phyloP scores from a whole-genome alignment of 1,140 invertebrate species.

The Caenorhabditis latens region DNA sequence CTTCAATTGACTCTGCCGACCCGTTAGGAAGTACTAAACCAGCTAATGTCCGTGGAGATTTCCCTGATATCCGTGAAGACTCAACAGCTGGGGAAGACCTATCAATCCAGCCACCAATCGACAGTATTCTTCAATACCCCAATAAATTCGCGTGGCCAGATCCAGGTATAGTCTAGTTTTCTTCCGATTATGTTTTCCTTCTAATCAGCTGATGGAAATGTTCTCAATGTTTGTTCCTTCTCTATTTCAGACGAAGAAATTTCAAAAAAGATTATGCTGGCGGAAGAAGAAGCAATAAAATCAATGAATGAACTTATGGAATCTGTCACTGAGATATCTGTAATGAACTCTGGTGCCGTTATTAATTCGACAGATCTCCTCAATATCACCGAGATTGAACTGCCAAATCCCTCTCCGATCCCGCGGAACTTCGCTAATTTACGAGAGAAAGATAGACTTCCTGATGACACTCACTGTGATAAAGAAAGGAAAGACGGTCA shows the following conservation, averaged over 20 bases:
- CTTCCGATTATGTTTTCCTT: background rate
- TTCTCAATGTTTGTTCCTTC: background rate
- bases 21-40: conserved; percentile 23
- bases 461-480: conserved; percentile 38
- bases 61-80: conserved; percentile 30
- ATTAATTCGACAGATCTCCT: background rate
- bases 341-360: conserved; percentile 25
- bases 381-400: conserved; percentile 31
- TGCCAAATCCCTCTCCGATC: conserved; percentile 26
- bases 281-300: background rate
- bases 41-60: conserved; percentile 17
- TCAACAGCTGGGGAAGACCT: conserved; percentile 39
- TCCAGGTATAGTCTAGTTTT: conserved; percentile 34
- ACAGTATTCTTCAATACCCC: conserved; percentile 25
- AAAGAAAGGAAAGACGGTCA: conserved; percentile 42
- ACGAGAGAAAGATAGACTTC: conserved; percentile 33
- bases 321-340: conserved; percentile 16
- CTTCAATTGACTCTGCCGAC: conserved; percentile 15
- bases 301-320: conserved; percentile 41
- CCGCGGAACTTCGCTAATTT: conserved; percentile 34
- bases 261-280: background rate
- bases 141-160: conserved; percentile 44
- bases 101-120: conserved; percentile 14
- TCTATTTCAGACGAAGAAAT: conserved; percentile 17
- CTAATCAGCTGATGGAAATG: background rate